These are phyloP conservation scores for Ditylenchus weischeri DNA, from an alignment of 2,888 invertebrate species.

Conservation along the genomic window DNA sequence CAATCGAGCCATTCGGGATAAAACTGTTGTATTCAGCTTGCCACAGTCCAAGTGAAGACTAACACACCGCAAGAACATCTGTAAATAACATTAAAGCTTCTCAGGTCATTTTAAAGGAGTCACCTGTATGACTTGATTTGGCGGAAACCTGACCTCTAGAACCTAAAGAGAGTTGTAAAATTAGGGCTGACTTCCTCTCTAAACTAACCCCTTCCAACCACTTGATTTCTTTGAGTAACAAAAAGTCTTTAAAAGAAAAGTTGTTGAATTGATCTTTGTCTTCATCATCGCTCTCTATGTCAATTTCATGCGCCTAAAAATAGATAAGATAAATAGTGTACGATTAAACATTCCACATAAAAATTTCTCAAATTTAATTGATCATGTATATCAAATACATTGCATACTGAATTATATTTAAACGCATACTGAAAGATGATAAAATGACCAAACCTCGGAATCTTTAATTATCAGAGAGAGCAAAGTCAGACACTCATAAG, in stretches of 20 bases:
- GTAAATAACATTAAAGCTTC: neutral
- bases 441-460: no score
- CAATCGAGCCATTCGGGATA: conserved; percentile 14
- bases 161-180: neutral
- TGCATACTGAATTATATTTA: no score
- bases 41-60: conserved; percentile 16
- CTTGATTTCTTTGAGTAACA: conserved; percentile 20
- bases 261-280: conserved; percentile 11
- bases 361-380: no score
- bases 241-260: conserved; percentile 2
- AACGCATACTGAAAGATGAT: no score
- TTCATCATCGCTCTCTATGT: conserved; percentile 7
- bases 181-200: no score
- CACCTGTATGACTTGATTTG: conserved; percentile 14
- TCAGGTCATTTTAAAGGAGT: neutral
- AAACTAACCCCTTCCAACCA: conserved; percentile 17
- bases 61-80: conserved; percentile 23
- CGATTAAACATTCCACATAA: no score
- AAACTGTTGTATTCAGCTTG: conserved; percentile 2
- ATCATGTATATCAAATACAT: no score
- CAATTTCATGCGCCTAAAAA: conserved; percentile 14
- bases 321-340: no score
- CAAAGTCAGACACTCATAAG: conserved; percentile 23
- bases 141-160: conserved; percentile 2
- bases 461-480: conserved; percentile 15